These are phyloP conservation scores for Pangasius macronema DNA, from an alignment of 2,797 vertebrate genomes.

Conservation along the genomic window DNA sequence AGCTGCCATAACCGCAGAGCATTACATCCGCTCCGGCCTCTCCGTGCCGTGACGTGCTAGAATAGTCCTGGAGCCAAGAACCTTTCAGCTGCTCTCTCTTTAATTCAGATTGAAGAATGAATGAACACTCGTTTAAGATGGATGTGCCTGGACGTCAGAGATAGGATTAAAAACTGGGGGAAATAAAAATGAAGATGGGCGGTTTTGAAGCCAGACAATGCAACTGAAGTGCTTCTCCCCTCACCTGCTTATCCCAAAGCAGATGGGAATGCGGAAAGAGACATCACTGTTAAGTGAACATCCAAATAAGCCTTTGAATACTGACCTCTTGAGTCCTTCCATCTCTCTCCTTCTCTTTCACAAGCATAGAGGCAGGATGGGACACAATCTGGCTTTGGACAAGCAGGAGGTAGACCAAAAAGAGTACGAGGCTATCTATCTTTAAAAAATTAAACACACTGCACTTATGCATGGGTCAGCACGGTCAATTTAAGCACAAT, in stretches of 20 bases:
- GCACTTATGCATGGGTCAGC: constrained; percentile 10
- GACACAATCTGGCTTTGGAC: constrained; percentile 21
- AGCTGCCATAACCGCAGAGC: constrained; percentile 48
- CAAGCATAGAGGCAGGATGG: constrained; percentile 3
- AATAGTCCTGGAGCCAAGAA: constrained; percentile 37
- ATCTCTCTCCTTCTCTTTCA: constrained; percentile 2
- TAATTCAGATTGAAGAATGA: constrained; percentile 31
- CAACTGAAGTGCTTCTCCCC: constrained; percentile 24
- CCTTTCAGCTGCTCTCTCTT: constrained; percentile 43
- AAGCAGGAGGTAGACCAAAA: background rate
- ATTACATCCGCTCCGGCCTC: constrained; percentile 51
- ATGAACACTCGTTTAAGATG: constrained; percentile 27
- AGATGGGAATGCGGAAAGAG: constrained; percentile 54
- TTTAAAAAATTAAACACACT: constrained; percentile 8
- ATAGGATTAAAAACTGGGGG: constrained; percentile 25
- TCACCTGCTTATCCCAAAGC: constrained; percentile 33
- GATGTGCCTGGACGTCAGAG: constrained; percentile 33
- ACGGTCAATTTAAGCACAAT: constrained; percentile 1
- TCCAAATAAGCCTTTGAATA: constrained; percentile 19
- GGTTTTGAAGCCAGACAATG: constrained; percentile 12
- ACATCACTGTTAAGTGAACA: constrained; percentile 60
- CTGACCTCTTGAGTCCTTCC: background rate
- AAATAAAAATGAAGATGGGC: constrained; percentile 16
- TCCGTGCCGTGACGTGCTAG: background rate
- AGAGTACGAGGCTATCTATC: background rate